These are phyloP conservation scores for Troilus luridus DNA, from an alignment of 2,888 invertebrate species.

Conservation along the genomic window DNA sequence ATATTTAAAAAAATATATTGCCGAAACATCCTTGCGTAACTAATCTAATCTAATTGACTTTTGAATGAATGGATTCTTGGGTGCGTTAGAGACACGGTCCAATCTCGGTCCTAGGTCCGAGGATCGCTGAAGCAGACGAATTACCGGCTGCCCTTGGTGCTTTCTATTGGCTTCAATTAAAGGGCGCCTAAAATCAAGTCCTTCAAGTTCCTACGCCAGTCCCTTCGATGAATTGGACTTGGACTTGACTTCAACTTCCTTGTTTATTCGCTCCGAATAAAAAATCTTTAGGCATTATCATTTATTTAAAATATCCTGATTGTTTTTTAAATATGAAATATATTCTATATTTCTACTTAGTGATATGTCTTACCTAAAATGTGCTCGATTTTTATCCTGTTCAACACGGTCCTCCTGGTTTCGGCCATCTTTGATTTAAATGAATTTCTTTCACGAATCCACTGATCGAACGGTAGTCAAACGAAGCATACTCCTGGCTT, in stretches of 20 bases:
- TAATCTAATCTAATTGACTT: not conserved
- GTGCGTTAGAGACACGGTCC: not conserved
- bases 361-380: not conserved
- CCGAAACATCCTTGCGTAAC: not conserved
- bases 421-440: too few relatives aligned
- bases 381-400: too few relatives aligned
- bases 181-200: constrained; percentile 4
- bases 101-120: not conserved
- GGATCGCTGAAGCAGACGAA: constrained; percentile 1
- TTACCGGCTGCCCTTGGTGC: not conserved
- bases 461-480: too few relatives aligned
- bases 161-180: constrained; percentile 29
- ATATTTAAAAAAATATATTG: not conserved
- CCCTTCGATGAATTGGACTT: not conserved
- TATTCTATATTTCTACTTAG: not conserved
- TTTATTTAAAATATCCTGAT: not conserved
- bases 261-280: not conserved
- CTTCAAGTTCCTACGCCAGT: not conserved
- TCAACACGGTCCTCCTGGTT: too few relatives aligned
- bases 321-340: not conserved
- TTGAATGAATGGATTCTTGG: not conserved
- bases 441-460: too few relatives aligned
- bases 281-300: not conserved
- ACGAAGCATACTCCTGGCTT: too few relatives aligned
- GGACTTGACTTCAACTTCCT: not conserved